These are phyloP conservation scores for Ypsolopha scabrella DNA, from an alignment of 2,888 invertebrate genomes.

Conservation along the genomic window DNA sequence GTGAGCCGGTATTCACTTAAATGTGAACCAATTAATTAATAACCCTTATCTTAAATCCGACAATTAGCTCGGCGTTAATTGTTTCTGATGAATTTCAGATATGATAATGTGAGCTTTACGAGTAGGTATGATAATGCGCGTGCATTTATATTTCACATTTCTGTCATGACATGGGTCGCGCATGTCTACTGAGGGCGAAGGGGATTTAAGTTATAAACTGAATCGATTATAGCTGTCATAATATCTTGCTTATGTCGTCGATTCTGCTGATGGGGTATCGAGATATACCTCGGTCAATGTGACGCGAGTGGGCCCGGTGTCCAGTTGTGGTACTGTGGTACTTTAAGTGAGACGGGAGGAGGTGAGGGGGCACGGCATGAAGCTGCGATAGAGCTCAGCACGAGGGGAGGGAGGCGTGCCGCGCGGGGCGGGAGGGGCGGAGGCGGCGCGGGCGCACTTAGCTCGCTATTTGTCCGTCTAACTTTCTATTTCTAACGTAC, in stretches of 20 bases:
- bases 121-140: background rate
- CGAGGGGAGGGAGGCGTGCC: background rate
- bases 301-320: background rate
- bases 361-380: background rate
- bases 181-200: background rate
- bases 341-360: background rate
- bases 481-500: constrained; percentile 1
- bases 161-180: background rate
- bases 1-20: background rate
- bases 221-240: background rate
- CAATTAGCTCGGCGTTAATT: background rate
- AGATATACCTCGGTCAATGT: background rate
- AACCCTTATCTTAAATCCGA: background rate
- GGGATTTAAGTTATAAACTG: background rate
- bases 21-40: no score
- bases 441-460: background rate
- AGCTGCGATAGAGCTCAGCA: no score
- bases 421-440: background rate
- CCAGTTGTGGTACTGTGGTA: background rate
- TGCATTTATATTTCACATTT: no score
- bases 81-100: background rate
- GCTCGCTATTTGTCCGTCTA: background rate
- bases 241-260: background rate
- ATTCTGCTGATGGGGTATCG: background rate
- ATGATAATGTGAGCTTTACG: background rate